These are phyloP conservation scores for Phymatocera aterrima DNA, from an alignment of 2,888 invertebrate genomes.

Conservation along the genomic window DNA sequence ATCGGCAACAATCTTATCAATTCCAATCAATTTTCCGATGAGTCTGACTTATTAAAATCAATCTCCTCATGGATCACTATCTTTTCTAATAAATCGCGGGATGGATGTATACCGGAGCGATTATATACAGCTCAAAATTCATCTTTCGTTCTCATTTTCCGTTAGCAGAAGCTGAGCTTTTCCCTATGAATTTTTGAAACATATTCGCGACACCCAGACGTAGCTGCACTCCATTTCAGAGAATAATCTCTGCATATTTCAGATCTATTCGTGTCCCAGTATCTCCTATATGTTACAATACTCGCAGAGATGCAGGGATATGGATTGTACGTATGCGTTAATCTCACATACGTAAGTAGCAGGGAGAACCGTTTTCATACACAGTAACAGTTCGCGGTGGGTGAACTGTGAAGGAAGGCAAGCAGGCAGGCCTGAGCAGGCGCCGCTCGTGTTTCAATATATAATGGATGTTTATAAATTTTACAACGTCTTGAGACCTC, in stretches of 20 bases:
- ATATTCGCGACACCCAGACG: constrained; percentile 54
- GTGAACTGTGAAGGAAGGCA: constrained; percentile 19
- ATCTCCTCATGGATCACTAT: neutral
- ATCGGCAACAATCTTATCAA: constrained; percentile 32
- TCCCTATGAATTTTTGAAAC: constrained; percentile 33
- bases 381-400: neutral
- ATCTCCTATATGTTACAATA: neutral
- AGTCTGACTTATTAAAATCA: constrained; percentile 14
- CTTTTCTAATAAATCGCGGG: neutral
- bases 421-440: constrained; percentile 29
- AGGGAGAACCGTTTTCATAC: constrained; percentile 6
- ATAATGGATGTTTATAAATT: constrained; percentile 69
- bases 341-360: constrained; percentile 2
- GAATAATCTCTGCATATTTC: constrained; percentile 71
- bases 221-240: constrained; percentile 67
- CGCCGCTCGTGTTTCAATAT: constrained; percentile 57
- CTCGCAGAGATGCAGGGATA: neutral
- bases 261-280: constrained; percentile 64
- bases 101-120: neutral
- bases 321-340: neutral
- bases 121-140: constrained; percentile 6
- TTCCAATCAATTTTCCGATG: constrained; percentile 29
- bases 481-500: constrained; percentile 54
- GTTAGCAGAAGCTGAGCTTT: neutral
- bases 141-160: neutral